Base-by-base conservation (phyloP, 2,888 invertebrate genomes). In the Leucophenga maculata region DNA sequence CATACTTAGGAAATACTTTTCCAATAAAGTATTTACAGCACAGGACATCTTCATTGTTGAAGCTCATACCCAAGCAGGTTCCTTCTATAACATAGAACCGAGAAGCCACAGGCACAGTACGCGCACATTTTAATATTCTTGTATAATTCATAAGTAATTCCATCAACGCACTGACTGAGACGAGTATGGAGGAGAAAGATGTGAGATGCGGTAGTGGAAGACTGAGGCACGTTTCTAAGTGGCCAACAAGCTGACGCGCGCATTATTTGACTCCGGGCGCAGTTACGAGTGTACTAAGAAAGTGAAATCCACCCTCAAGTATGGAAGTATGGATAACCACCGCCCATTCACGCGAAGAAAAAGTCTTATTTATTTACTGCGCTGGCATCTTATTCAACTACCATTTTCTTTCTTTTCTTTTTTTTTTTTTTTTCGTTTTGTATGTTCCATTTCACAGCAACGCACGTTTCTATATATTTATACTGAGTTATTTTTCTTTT, bases 141-240 rank as follows among this genome's bases (percentile, higher is more conserved):
- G 84, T 85, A 86, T 86, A 87, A 87, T 87, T 87, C 87, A 87
- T 87, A 87, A 87, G 87, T 85, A 86, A 86, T 87, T 86, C 87
- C 81, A 86, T 86, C 84, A 86, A 83, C 84, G 88, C 80, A 82
- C 77, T 72, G 76, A 71, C 62, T n/a, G 75, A 74, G 69, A 76
- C 73, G 72, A n/a, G n/a, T n/a, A n/a, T n/a, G n/a, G n/a, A 82
- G 82, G 22, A 18, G 4, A 55, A 76, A 78, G 78, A 78, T 79
- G 80, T 79, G 80, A 81, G 82, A 79, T 81, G 80, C 79, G 79
- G 77, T 78, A 20, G 16, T 11, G 18, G 22, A 0, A 20, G 18
- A 54, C 54, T 54, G 18, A 22, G 54, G 18, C 22, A 20, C 22
- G 54, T 39, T 18, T 78, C 86, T 87, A 88, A 88, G 88, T 88